phyloP scores from a whole-genome alignment of 2,113 vertebrate species.

The Trogon surrucura region DNA sequence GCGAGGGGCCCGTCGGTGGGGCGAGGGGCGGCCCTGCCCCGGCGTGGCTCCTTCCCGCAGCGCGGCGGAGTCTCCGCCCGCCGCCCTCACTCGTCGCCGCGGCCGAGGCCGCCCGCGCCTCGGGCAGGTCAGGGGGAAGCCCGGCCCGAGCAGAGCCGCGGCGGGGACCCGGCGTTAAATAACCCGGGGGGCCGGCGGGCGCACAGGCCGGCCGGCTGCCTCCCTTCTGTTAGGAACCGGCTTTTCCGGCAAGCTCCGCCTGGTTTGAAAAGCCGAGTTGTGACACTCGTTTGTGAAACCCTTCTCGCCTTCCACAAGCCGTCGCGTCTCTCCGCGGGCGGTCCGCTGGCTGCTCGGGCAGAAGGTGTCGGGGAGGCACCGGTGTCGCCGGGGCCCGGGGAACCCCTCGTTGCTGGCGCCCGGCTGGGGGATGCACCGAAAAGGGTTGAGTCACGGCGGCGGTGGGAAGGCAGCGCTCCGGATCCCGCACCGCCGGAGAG shows the following conservation, averaged over 20 bases:
- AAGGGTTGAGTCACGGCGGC: slow-evolving; percentile 56
- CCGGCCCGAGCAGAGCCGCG: not conserved
- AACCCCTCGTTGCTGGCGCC: not conserved
- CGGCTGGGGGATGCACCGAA: no score
- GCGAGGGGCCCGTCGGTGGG: no score
- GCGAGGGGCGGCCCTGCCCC: no score
- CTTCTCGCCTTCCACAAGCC: not conserved
- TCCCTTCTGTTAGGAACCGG: not conserved
- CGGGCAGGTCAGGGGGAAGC: no score
- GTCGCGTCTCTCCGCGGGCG: fast-evolving
- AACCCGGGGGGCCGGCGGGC: not conserved
- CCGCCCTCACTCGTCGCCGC: no score
- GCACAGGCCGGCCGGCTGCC: not conserved
- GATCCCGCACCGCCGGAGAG: not conserved
- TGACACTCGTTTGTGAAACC: not conserved
- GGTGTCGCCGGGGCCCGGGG: not conserved
- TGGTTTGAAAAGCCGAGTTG: not conserved
- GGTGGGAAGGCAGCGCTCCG: not conserved
- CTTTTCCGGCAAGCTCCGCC: slow-evolving; percentile 7
- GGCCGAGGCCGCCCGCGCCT: not conserved
- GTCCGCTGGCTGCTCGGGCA: not conserved
- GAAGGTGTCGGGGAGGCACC: not conserved
- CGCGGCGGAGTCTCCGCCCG: not conserved
- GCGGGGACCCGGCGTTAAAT: not conserved
- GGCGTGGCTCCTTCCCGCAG: no score